These are phyloP conservation scores for Caerostris darwini DNA, from an alignment of 1,140 invertebrate genomes.

Conservation along the genomic window DNA sequence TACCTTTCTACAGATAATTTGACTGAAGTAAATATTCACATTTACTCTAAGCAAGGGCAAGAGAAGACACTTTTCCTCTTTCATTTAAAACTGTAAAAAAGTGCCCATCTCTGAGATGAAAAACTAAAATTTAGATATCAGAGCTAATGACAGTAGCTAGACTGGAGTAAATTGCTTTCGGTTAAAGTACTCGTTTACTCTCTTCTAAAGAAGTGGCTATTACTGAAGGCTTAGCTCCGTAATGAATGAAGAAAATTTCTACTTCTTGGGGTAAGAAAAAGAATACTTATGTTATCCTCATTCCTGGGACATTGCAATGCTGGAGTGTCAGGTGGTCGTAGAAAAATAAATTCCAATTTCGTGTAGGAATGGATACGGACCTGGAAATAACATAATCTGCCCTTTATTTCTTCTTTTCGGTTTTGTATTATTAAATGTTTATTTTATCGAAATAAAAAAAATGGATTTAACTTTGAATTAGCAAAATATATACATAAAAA, in stretches of 20 bases:
- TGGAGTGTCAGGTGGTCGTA: neutral
- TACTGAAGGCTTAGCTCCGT: constrained; percentile 16
- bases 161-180: constrained; percentile 33
- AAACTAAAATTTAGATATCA: constrained; percentile 11
- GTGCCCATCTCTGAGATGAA: neutral
- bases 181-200: constrained; percentile 32
- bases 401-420: neutral
- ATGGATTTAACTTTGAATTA: no score
- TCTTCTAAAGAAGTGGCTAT: constrained; percentile 7
- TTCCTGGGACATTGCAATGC: neutral
- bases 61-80: neutral
- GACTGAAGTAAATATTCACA: no score
- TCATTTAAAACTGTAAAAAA: neutral
- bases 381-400: neutral
- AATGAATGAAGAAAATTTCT: constrained; percentile 9
- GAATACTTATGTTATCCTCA: neutral
- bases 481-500: no score
- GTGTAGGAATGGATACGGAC: neutral
- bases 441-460: no score
- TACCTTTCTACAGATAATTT: no score
- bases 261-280: neutral
- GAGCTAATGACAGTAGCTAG: constrained; percentile 26
- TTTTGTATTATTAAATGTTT: no score
- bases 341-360: constrained; percentile 7
- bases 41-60: no score